Percentiles rank a stretch among this genome's conserved stretches.
Conservation (phyloP, 2,113 vertebrate species). For the Centrocercus urophasianus region DNA sequence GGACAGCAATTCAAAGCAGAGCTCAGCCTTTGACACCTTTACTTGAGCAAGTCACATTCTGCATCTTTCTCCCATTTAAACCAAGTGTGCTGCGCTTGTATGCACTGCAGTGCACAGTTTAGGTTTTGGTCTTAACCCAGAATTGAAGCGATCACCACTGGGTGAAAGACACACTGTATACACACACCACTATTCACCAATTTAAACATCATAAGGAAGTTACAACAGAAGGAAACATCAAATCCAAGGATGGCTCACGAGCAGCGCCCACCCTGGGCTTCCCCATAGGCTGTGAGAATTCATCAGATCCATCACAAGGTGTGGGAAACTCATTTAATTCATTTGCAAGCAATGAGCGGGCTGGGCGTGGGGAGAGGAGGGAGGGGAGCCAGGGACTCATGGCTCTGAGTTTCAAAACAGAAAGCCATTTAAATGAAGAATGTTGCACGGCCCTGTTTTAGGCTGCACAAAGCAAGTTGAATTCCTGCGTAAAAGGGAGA, state of each 20-base stretch:
- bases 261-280: fast-evolving
- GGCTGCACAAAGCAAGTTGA: background rate
- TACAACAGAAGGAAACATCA: fast-evolving
- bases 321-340: constrained; percentile 1
- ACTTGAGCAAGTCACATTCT: background rate
- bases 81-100: background rate
- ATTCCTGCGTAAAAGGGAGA: background rate
- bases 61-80: background rate
- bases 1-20: background rate
- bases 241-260: fast-evolving
- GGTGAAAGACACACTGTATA: no score
- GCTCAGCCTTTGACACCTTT: background rate
- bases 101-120: background rate
- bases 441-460: background rate
- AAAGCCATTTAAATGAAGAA: constrained; percentile 51
- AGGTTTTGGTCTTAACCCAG: no score
- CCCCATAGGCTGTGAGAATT: fast-evolving
- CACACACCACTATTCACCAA: fast-evolving
- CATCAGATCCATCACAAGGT: background rate
- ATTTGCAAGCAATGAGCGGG: background rate
- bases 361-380: constrained; percentile 6
- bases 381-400: background rate
- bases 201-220: fast-evolving
- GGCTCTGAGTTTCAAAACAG: background rate
- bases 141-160: background rate